Conservation (phyloP, 1,140 invertebrate species). For the Rhysida immarginata region DNA sequence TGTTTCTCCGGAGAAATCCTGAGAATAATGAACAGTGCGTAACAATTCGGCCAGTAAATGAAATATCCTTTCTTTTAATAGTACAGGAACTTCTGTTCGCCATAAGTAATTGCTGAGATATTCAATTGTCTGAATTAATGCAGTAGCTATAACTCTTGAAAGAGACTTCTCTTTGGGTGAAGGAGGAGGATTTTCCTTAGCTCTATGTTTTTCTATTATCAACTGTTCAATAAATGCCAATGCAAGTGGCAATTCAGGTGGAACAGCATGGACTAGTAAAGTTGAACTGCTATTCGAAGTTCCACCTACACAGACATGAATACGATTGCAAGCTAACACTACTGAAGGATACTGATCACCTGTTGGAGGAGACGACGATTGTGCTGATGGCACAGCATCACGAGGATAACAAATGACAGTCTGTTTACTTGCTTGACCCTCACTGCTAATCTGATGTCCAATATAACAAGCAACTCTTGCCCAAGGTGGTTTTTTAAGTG, state of each 20-base stretch:
- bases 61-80: conserved; percentile 29
- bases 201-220: not conserved
- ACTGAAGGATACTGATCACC: conserved; percentile 25
- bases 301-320: conserved; percentile 24
- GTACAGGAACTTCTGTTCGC: conserved; percentile 25
- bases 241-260: conserved; percentile 27
- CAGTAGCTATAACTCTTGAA: conserved; percentile 21
- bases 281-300: conserved; percentile 24
- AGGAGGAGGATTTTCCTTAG: not conserved
- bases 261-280: conserved; percentile 26
- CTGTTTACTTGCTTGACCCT: conserved; percentile 24
- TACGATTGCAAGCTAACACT: conserved; percentile 24
- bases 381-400: not conserved
- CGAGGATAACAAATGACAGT: conserved; percentile 28
- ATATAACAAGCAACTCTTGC: conserved; percentile 25
- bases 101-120: conserved; percentile 25
- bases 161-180: not conserved
- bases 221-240: conserved; percentile 27
- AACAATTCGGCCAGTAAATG: conserved; percentile 27
- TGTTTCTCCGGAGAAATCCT: conserved; percentile 6
- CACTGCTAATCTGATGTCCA: conserved; percentile 26
- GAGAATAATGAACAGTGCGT: conserved; percentile 22
- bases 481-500: not conserved
- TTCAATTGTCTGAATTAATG: conserved; percentile 25
- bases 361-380: not conserved